These are phyloP conservation scores for Ostrea edulis DNA, from an alignment of 1,140 invertebrate species.

Conservation along the genomic window DNA sequence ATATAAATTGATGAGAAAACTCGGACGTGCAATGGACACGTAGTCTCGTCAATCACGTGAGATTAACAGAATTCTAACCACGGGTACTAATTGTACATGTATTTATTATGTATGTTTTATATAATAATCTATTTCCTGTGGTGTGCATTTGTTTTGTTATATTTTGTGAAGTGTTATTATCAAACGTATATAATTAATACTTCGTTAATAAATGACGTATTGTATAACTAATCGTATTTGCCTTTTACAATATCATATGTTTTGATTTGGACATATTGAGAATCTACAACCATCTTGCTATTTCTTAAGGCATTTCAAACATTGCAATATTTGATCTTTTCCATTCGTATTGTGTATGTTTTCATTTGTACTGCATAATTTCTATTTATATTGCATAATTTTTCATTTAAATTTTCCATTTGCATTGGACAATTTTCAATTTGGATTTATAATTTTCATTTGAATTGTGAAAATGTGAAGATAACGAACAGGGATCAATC, in stretches of 20 bases:
- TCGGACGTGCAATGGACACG: slow-evolving; percentile 5
- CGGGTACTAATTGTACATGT: not conserved
- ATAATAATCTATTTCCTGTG: slow-evolving; percentile 4
- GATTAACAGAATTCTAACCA: slow-evolving; percentile 6
- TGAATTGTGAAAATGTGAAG: no score
- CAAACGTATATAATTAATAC: not conserved
- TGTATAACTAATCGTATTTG: not conserved
- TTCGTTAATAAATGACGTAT: slow-evolving; percentile 30
- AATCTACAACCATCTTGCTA: no score
- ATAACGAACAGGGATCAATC: no score
- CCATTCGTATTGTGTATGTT: no score
- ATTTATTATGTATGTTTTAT: slow-evolving; percentile 30
- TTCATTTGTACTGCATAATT: no score
- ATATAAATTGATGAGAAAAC: not conserved
- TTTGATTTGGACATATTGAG: not conserved
- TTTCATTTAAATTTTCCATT: no score
- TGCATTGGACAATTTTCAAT: no score
- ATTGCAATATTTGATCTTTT: no score
- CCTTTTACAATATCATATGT: not conserved
- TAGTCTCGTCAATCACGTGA: not conserved
- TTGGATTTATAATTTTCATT: no score
- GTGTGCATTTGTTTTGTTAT: slow-evolving; percentile 35
- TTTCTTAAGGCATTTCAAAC: no score
- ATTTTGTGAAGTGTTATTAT: not conserved
- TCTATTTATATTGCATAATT: no score